Conservation (phyloP, 2,113 vertebrate genomes). For the Vidua macroura region DNA sequence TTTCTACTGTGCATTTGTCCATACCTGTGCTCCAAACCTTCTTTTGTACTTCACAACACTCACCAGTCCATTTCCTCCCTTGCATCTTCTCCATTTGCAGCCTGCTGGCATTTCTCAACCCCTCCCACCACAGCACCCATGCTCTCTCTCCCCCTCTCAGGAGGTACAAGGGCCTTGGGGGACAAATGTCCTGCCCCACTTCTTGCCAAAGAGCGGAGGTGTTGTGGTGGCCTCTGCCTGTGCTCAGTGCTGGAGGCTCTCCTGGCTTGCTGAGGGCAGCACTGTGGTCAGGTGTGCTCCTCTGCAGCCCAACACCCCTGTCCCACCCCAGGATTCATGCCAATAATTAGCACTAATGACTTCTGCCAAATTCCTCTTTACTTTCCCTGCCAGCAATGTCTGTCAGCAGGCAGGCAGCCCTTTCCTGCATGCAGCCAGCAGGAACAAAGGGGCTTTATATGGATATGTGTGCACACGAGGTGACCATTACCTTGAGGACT, state of each 20-base stretch:
- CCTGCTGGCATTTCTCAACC: background rate
- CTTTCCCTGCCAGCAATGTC: background rate
- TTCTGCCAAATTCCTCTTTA: background rate
- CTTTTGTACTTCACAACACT: background rate
- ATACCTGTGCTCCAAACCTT: background rate
- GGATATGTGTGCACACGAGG: background rate
- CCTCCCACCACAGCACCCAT: background rate
- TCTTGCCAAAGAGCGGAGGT: accelerated
- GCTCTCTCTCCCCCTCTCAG: background rate
- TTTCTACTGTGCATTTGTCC: background rate
- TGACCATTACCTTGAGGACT: background rate
- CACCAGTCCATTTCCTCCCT: background rate
- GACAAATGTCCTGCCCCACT: background rate
- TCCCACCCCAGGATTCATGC: background rate
- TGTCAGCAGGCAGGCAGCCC: background rate
- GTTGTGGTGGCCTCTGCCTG: background rate
- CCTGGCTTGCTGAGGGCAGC: background rate
- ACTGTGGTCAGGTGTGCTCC: accelerated
- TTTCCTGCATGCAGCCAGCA: background rate
- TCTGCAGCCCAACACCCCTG: background rate
- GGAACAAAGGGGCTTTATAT: background rate
- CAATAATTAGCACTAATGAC: background rate
- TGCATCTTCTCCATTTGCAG: background rate
- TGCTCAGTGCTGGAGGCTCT: background rate
- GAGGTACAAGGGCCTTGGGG: accelerated